phyloP scores from a whole-genome alignment of 2,113 vertebrate genomes.

The Stigmatopora argus region DNA sequence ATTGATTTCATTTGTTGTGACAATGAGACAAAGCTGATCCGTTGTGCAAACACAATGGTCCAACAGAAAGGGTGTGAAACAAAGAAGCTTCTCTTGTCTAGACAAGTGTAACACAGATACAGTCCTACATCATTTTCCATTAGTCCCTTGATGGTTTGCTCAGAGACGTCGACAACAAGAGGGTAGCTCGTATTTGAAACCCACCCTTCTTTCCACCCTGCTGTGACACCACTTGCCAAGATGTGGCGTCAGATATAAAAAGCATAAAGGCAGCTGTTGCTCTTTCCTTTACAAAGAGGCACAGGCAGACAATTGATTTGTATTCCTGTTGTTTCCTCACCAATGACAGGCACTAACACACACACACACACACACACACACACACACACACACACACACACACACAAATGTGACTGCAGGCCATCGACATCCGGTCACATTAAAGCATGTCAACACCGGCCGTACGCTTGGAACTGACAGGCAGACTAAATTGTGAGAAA shows the following conservation, averaged over 20 bases:
- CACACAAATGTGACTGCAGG: not conserved
- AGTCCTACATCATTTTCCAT: constrained; percentile 12
- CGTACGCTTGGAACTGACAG: not conserved
- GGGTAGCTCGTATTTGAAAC: constrained; percentile 9
- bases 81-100: constrained; percentile 18
- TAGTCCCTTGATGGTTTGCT: constrained; percentile 15
- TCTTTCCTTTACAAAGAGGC: constrained; percentile 16
- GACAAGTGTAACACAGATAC: constrained; percentile 20
- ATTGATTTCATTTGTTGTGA: not conserved
- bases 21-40: not conserved
- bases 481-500: not conserved
- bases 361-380: not conserved
- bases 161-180: constrained; percentile 5
- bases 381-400: not conserved
- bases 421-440: not conserved
- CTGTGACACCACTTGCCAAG: not conserved
- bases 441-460: not conserved
- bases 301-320: constrained; percentile 10
- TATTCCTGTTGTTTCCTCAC: not conserved
- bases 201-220: not conserved
- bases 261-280: constrained; percentile 5
- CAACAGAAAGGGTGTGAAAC: not conserved
- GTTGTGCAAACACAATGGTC: not conserved
- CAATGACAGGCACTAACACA: not conserved
- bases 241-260: not conserved